Conservation (phyloP, 2,888 invertebrate species). For the Calliopum simillimum region DNA sequence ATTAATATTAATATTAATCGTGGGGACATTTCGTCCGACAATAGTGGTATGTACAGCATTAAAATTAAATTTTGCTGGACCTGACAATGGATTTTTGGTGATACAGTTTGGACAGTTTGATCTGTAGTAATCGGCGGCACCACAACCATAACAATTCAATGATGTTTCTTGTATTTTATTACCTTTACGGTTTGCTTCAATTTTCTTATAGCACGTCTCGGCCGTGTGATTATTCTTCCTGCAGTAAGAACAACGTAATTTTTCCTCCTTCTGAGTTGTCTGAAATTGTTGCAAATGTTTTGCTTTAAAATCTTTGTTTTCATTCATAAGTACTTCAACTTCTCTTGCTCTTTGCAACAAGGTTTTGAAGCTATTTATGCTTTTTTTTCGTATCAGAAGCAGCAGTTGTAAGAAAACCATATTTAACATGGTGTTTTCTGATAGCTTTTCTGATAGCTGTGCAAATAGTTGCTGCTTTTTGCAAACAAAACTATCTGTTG, state of each 20-base stretch:
- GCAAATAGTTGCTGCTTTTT: conserved; percentile 4
- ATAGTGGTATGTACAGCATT: too few relatives aligned
- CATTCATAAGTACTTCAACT: background rate
- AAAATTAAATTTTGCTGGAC: too few relatives aligned
- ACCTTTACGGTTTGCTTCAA: too few relatives aligned
- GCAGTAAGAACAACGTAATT: background rate
- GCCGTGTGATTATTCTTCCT: background rate
- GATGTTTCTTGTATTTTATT: background rate
- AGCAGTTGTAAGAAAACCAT: background rate
- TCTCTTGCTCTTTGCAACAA: background rate
- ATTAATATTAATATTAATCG: too few relatives aligned
- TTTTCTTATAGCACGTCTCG: background rate
- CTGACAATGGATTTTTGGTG: too few relatives aligned
- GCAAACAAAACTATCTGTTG: background rate
- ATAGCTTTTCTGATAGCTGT: background rate
- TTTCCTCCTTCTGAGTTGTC: background rate
- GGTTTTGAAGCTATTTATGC: background rate
- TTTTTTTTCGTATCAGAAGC: background rate
- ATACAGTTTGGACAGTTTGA: too few relatives aligned
- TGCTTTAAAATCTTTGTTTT: too few relatives aligned
- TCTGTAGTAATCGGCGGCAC: too few relatives aligned
- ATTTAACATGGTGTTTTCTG: background rate
- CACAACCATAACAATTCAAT: too few relatives aligned
- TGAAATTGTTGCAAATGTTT: too few relatives aligned
- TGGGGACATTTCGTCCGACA: too few relatives aligned